A percentile compares a stretch with the other conserved stretches of the same genome.
phyloP scores from a whole-genome alignment of 37 sponge, comb jelly and placozoan species.

The Oscarella lobularis region DNA sequence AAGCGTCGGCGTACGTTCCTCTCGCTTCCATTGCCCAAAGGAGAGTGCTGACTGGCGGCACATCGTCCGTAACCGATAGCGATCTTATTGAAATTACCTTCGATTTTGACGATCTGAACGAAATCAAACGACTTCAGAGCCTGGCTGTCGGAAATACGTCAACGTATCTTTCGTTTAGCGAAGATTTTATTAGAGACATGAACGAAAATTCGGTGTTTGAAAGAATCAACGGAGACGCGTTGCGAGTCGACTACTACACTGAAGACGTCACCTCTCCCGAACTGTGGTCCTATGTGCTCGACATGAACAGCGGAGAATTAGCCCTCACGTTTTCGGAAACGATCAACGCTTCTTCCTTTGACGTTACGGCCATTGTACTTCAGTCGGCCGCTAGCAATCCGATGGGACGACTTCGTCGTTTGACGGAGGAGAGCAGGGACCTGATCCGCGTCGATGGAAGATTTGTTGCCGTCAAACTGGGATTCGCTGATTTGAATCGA shows the following conservation, averaged over 20 bases:
- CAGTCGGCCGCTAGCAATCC: conserved; percentile 14
- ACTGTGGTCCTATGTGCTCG: conserved; percentile 28
- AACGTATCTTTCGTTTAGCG: conserved; percentile 34
- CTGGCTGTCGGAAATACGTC: conserved; percentile 26
- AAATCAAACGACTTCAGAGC: conserved; percentile 31
- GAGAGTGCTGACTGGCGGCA: conserved; percentile 24
- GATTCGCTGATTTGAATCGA: conserved; percentile 32
- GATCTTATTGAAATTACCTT: conserved; percentile 34
- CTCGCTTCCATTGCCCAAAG: conserved; percentile 19
- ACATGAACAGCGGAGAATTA: conserved; percentile 42
- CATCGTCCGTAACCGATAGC: conserved; percentile 15
- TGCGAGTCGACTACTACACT: conserved; percentile 29
- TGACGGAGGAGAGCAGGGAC: background rate
- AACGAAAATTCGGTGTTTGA: conserved; percentile 40
- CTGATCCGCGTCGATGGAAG: conserved; percentile 2
- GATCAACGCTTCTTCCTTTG: conserved; percentile 47
- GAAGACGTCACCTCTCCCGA: conserved; percentile 33
- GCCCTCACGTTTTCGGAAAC: conserved; percentile 62
- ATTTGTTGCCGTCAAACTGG: conserved; percentile 32
- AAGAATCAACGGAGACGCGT: conserved; percentile 30
- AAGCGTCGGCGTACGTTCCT: background rate
- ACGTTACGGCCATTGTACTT: conserved; percentile 34
- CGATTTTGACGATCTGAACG: conserved; percentile 35
- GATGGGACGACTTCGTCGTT: background rate
- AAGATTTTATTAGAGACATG: conserved; percentile 47